Conservation (phyloP, 2,888 invertebrate species). For the Candidula unifasciata region DNA sequence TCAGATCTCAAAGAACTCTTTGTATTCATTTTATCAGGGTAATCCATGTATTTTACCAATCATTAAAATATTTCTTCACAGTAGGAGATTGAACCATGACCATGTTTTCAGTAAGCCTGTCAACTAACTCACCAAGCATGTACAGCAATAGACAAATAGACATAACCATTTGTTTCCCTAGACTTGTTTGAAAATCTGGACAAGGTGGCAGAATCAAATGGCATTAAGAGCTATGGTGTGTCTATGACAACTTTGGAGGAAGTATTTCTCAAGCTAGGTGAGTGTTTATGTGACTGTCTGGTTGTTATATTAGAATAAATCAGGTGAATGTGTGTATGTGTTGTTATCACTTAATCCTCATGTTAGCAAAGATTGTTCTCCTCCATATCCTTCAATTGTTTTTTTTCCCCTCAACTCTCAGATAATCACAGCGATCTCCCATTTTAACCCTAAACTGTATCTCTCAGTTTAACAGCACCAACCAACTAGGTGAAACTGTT, state of each 20-base stretch:
- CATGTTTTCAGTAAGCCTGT: neutral
- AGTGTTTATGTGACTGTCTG: conserved; percentile 63
- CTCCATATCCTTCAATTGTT: too few relatives aligned
- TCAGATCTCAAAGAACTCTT: neutral
- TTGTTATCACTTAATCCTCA: neutral
- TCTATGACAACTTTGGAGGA: conserved; percentile 93
- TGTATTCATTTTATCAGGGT: too few relatives aligned
- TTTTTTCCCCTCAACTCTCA: too few relatives aligned
- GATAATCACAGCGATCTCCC: too few relatives aligned
- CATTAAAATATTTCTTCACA: neutral
- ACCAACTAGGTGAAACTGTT: too few relatives aligned
- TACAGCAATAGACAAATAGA: neutral
- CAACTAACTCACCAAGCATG: too few relatives aligned
- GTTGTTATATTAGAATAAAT: neutral
- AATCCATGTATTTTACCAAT: too few relatives aligned
- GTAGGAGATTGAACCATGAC: neutral
- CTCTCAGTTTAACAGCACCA: too few relatives aligned
- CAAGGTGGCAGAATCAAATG: conserved; percentile 78
- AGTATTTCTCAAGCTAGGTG: conserved; percentile 87
- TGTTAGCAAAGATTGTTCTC: too few relatives aligned
- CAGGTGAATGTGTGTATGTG: neutral
- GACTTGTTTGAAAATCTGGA: conserved; percentile 45
- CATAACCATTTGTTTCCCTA: neutral
- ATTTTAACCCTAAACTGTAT: too few relatives aligned
- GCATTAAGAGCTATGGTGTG: conserved; percentile 89